These are phyloP conservation scores for Ophonus ardosiacus DNA, from an alignment of 2,888 invertebrate genomes.

Conservation along the genomic window DNA sequence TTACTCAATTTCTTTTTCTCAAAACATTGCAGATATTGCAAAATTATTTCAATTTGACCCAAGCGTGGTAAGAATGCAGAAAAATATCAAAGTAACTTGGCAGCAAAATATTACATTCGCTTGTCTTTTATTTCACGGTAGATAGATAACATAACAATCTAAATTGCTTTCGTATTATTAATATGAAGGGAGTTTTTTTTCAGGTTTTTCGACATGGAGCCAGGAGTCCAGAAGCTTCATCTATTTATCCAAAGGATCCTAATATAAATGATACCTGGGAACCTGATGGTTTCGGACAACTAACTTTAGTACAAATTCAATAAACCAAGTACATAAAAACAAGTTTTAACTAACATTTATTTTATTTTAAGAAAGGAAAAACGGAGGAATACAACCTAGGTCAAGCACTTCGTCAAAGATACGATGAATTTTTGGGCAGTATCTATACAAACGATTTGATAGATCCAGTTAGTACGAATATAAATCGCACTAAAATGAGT, in stretches of 20 bases:
- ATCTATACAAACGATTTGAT: conserved; percentile 78
- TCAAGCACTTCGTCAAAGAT: conserved; percentile 79
- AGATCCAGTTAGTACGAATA: too few species aligned
- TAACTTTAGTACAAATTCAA: conserved; percentile 71
- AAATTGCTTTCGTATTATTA: too few species aligned
- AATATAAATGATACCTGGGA: conserved; percentile 53
- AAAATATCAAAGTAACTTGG: too few species aligned
- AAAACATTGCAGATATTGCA: too few species aligned
- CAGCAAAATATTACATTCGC: too few species aligned
- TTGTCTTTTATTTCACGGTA: too few species aligned
- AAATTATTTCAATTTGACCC: too few species aligned
- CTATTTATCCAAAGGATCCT: conserved; percentile 83
- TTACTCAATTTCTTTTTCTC: too few species aligned
- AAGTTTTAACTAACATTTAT: too few species aligned
- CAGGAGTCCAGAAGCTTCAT: conserved; percentile 80
- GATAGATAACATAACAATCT: too few species aligned
- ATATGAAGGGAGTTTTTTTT: conserved; percentile 71
- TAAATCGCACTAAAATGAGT: too few species aligned
- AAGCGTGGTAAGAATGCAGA: too few species aligned
- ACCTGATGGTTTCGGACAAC: conserved; percentile 45
- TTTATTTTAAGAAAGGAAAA: conserved; percentile 76
- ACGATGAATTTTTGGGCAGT: conserved; percentile 79
- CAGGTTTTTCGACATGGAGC: conserved; percentile 88
- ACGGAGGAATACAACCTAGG: conserved; percentile 81
- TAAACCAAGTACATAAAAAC: neutral